Evolutionary conservation across 2,113 vertebrate genomes (phyloP).

Genomic region (Ovibos moschatus): DNA sequence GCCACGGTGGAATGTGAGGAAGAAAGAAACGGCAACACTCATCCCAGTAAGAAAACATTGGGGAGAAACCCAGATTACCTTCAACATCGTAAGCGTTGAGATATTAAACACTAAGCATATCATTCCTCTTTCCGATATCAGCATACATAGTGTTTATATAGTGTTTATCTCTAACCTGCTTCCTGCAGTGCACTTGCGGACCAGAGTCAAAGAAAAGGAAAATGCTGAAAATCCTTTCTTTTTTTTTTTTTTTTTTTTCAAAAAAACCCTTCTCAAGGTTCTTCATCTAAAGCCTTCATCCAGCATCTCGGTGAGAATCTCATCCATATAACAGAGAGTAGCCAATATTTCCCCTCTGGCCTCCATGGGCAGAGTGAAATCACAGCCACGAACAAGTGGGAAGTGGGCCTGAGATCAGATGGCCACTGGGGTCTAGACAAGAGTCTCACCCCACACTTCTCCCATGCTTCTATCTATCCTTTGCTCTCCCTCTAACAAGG

Average conservation of each 20-base stretch:
- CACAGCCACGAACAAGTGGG: not conserved
- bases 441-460: too few relatives aligned
- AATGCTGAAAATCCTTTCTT: not conserved
- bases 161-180: not conserved
- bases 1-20: not conserved
- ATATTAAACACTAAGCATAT: not conserved
- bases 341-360: not conserved
- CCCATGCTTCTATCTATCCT: not conserved
- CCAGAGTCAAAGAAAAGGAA: conserved; percentile 8
- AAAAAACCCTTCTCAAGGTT: not conserved
- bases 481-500: not conserved
- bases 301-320: not conserved
- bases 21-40: conserved; percentile 11
- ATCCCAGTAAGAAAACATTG: not conserved
- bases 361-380: not conserved
- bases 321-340: not conserved
- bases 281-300: not conserved
- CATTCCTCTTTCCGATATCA: not conserved
- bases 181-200: not conserved
- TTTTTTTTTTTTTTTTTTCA: not conserved
- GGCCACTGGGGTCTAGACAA: not conserved
- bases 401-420: not conserved
- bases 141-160: not conserved
- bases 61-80: not conserved
- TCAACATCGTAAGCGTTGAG: not conserved